Conservation (phyloP, 1,140 invertebrate species). For the Drosophila malerkotliana region DNA sequence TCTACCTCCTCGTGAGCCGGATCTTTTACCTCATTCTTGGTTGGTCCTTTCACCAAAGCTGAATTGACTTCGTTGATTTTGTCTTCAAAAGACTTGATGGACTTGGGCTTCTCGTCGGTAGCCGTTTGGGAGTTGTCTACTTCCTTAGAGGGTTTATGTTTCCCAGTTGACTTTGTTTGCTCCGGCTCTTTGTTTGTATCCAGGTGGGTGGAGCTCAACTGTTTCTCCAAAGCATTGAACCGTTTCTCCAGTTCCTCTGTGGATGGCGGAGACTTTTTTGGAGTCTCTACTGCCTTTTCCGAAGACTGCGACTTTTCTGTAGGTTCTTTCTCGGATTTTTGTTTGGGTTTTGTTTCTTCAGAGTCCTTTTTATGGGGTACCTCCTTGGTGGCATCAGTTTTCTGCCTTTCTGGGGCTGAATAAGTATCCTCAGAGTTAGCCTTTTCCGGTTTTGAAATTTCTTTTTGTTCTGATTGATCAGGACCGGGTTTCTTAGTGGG, state of each 20-base stretch:
- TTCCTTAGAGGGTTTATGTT: slow-evolving; percentile 5
- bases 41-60: slow-evolving; percentile 10
- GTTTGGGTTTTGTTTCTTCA: background rate
- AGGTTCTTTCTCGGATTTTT: background rate
- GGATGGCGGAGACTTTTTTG: slow-evolving; percentile 63
- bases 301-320: background rate
- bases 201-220: slow-evolving; percentile 51
- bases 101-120: background rate
- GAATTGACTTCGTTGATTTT: slow-evolving; percentile 44
- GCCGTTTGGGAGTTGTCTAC: slow-evolving; percentile 13
- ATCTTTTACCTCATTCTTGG: slow-evolving; percentile 3
- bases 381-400: background rate
- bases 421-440: background rate
- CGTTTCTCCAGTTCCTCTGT: slow-evolving; percentile 78
- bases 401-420: background rate
- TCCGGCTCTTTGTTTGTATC: slow-evolving; percentile 25
- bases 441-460: background rate
- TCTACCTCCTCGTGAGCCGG: background rate
- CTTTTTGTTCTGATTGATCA: background rate
- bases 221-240: slow-evolving; percentile 73
- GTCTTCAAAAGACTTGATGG: slow-evolving; percentile 44
- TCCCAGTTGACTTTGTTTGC: slow-evolving; percentile 2
- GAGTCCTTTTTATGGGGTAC: background rate
- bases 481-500: background rate
- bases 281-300: background rate